Base-by-base conservation (phyloP, 2,113 vertebrate genomes). In the Sardina pilchardus region DNA sequence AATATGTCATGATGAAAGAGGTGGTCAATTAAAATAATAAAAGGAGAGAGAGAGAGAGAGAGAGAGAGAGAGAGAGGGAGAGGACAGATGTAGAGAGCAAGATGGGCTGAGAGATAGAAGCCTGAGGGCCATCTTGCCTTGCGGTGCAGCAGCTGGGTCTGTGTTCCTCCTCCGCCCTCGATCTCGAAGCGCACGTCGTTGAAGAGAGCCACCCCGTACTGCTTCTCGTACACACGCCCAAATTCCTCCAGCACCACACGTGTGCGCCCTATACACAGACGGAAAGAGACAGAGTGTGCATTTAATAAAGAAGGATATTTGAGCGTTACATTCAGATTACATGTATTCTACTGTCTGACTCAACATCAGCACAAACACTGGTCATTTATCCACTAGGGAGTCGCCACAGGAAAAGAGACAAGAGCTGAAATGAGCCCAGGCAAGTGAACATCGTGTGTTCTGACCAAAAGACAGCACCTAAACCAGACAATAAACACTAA, bases 171-270 rank as follows among this genome's bases (percentile, higher is more conserved):
- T 0, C 95, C 93, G 85, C 96, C 98, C 90, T 99, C 98, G 0
- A 99, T 97, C 92, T 99, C 98, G 9, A 94, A 97, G 42, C 98
- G 97, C 82, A 98, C 95, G 9, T 95, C 97, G 94, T 96, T 98
- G 95, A 99, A 99, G 84, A 99, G 96, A 0, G 97, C 96, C 0
- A 99, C 96, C 0, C 96, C 96, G 2, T 97, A 98, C 91, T 99
- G 98, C 91, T 98, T 96, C 91, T 93, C 88, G 0, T 97, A 99
- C 86, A 96, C 92, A 0, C 67, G 90, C 34, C 95, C 89, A 30
- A 99, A 99, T 86, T 98, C 95, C 0, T 85, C 90, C 93, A 99
- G 95, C 89, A 97, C 94, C 86, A 92, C 94, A 44, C 91, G 89
- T 0, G 97, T 98, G 82, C 86, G 95, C 87, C 94, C 98, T 99